Percentiles rank a stretch among this genome's conserved stretches.
Conservation (phyloP, 2,888 invertebrate genomes). For the Orchesella flavescens region DNA sequence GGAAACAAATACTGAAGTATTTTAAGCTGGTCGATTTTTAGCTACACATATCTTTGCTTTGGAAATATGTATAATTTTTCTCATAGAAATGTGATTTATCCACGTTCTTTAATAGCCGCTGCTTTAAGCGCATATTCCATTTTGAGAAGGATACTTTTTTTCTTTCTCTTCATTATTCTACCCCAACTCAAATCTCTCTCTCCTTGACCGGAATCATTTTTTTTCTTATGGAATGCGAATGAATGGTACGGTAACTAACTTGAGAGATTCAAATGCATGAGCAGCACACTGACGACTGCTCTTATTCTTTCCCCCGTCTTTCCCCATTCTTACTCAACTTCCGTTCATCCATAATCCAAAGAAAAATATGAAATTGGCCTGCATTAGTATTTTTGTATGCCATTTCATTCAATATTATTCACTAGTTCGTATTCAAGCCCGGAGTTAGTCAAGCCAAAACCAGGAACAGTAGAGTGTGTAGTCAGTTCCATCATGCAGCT, state of each 20-base stretch:
- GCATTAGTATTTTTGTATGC: slow-evolving; percentile 56
- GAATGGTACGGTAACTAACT: slow-evolving; percentile 57
- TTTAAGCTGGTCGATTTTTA: too few species aligned
- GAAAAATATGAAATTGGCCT: slow-evolving; percentile 57
- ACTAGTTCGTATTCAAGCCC: slow-evolving; percentile 27
- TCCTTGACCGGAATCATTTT: slow-evolving; percentile 54
- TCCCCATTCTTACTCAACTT: slow-evolving; percentile 18
- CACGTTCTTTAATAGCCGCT: too few species aligned
- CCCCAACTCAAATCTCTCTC: slow-evolving; percentile 38
- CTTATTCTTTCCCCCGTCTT: slow-evolving; percentile 38
- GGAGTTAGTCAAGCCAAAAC: slow-evolving; percentile 48
- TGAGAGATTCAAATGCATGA: slow-evolving; percentile 55
- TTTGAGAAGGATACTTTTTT: slow-evolving; percentile 15
- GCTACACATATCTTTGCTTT: too few species aligned
- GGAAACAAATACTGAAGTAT: too few species aligned
- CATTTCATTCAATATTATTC: slow-evolving; percentile 55
- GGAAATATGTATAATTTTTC: too few species aligned
- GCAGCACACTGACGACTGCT: slow-evolving; percentile 19
- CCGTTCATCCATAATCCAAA: slow-evolving; percentile 56
- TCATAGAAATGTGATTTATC: too few species aligned
- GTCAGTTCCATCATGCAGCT: slow-evolving; percentile 59
- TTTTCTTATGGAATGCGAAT: slow-evolving; percentile 57
- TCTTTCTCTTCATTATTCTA: slow-evolving; percentile 45
- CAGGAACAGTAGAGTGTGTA: slow-evolving; percentile 35
- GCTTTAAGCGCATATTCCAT: not conserved